These are phyloP conservation scores for Brenthis daphne DNA, from an alignment of 2,888 invertebrate species.

Conservation along the genomic window DNA sequence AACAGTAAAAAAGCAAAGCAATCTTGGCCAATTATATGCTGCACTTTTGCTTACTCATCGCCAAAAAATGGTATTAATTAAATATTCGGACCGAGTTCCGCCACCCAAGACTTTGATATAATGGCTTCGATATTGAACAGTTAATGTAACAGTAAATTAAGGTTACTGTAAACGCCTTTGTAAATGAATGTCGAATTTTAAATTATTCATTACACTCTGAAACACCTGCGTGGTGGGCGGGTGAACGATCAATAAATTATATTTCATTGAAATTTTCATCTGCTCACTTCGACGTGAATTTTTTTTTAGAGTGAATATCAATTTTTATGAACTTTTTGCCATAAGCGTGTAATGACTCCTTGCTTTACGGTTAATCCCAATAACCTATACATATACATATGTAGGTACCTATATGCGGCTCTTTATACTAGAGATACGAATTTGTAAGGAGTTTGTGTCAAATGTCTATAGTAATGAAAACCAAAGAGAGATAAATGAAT, in stretches of 20 bases:
- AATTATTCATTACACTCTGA: conserved; percentile 8
- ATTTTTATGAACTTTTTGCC: too few species aligned
- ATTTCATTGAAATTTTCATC: conserved; percentile 4
- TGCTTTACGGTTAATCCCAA: too few species aligned
- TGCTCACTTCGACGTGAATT: not conserved
- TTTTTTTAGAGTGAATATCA: not conserved
- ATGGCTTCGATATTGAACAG: conserved; percentile 14
- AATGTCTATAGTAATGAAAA: too few species aligned
- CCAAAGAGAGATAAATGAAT: too few species aligned
- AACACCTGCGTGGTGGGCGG: conserved; percentile 16
- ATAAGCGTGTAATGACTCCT: too few species aligned
- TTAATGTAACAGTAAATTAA: conserved; percentile 16
- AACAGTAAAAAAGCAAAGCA: not conserved
- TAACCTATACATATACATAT: too few species aligned
- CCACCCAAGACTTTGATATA: conserved; percentile 8
- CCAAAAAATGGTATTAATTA: conserved; percentile 15
- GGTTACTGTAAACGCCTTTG: not conserved
- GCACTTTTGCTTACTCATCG: conserved; percentile 21
- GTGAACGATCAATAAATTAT: conserved; percentile 8
- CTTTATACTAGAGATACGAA: too few species aligned
- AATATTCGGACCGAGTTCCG: conserved; percentile 10
- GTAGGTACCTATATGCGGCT: too few species aligned
- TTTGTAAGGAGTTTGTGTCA: too few species aligned
- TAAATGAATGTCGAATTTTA: conserved; percentile 5
- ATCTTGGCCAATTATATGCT: not conserved